Conservation (phyloP, 2,113 vertebrate genomes). For the Nothoprocta pentlandii region DNA sequence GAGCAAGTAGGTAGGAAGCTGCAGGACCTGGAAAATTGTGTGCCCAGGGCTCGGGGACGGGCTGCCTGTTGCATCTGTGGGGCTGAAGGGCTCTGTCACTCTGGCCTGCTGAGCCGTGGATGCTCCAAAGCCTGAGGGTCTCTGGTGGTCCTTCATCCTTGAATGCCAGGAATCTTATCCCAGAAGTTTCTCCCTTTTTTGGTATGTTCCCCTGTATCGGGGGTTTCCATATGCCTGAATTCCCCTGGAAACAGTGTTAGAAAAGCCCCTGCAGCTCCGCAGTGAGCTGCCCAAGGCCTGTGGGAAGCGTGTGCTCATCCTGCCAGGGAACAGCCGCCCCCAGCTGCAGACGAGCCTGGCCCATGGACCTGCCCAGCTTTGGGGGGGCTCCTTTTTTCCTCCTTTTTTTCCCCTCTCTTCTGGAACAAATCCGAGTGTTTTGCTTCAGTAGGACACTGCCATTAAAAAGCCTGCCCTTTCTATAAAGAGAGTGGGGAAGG, state of each 20-base stretch:
- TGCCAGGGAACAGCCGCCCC: not conserved
- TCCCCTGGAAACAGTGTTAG: not conserved
- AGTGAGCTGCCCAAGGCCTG: accelerated
- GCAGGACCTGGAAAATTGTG: not conserved
- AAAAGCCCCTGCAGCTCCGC: not conserved
- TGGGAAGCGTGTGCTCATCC: not conserved
- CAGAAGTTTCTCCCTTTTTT: not conserved
- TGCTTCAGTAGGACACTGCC: not conserved
- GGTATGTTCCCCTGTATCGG: not conserved
- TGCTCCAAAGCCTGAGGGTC: not conserved
- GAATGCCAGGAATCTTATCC: not conserved
- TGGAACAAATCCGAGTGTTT: not conserved
- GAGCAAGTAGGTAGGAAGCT: constrained; percentile 11
- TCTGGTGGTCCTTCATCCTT: not conserved
- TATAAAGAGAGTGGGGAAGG: not conserved
- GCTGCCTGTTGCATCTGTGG: not conserved
- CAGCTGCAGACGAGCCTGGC: not conserved
- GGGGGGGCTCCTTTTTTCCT: too few species aligned
- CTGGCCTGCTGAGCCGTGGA: not conserved
- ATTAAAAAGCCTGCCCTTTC: not conserved
- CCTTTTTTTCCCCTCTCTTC: not conserved
- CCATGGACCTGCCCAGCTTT: accelerated
- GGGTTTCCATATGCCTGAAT: not conserved
- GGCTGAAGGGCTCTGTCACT: not conserved
- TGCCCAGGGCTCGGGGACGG: not conserved